Evolutionary conservation across 92 coral and sea anemone genomes (phyloP), one percentile per base, ranked within the genome.

Genomic region (Bergia sp.): DNA sequence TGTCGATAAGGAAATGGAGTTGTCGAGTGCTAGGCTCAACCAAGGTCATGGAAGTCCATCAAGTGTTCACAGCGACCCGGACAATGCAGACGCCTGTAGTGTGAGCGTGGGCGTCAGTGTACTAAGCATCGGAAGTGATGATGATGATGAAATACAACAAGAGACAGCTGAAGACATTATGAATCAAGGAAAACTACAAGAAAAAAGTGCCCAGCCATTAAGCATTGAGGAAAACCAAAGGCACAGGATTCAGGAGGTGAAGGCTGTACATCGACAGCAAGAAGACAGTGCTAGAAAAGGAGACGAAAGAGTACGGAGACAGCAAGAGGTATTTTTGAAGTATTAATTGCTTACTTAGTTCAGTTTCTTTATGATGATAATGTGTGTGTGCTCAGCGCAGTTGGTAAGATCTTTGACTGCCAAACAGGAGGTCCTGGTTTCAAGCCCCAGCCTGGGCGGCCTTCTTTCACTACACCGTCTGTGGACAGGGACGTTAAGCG

Each of bases 101-200:
- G 91, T 92, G 10, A 95, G 98, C 89, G 98, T 90, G 18, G 98
- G 79, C 57, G 89, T 96, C 67, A 94, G 96, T 87, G 96, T 95
- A 8, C 91, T 98, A 77, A 96, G 98, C 88, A 88, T 96, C 44
- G 98, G 96, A 40, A 94, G 91, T 83, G 93, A 90, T 40, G 95
- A 96, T 47, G 90, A 95, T 12, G 58, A 53, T 65, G 95, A 72
- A n/a, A 16, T 47, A 13, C 79, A 72, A 16, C 64, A 43, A 12
- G 87, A 84, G 21, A 84, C 87, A 37, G 87, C 79, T 23, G 78
- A 84, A 29, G 79, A 71, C 50, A 84, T 84, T 49, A 69, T 47
- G 57, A 84, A 84, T 38, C 87, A 47, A 49, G 79, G 36, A 45
- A 71, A 73, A 71, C 36, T 84, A 21, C 23, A 69, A 20, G 44